Percentiles rank a stretch among this genome's conserved stretches.
Evolutionary conservation across 2,888 invertebrate species (phyloP).

Genomic region (Tipula lateralis): DNA sequence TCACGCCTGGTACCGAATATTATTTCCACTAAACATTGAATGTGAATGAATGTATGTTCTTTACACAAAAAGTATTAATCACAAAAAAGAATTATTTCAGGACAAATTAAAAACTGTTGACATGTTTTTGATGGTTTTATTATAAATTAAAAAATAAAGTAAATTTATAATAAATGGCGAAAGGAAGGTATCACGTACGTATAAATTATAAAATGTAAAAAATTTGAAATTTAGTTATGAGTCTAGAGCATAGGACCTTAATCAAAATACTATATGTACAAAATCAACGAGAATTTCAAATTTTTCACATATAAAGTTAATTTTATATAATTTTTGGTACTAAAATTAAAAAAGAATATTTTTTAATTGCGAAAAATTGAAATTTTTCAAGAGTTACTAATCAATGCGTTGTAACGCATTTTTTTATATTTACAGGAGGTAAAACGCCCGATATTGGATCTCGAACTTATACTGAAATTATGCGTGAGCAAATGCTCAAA

Average conservation of each 20-base stretch:
- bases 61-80: constrained; percentile 41
- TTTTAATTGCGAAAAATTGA: background rate
- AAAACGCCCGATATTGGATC: constrained; percentile 96
- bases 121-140: constrained; percentile 29
- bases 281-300: constrained; percentile 37
- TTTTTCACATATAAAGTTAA: constrained; percentile 34
- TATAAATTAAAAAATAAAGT: background rate
- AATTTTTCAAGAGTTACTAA: background rate
- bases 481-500: constrained; percentile 89
- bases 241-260: background rate
- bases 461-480: constrained; percentile 93
- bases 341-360: constrained; percentile 20
- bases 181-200: constrained; percentile 38
- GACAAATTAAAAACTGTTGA: constrained; percentile 35
- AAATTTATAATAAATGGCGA: constrained; percentile 26
- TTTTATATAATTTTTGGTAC: background rate
- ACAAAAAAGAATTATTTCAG: constrained; percentile 42
- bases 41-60: constrained; percentile 38
- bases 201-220: constrained; percentile 36
- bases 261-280: background rate
- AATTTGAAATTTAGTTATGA: constrained; percentile 38
- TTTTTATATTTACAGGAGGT: constrained; percentile 68
- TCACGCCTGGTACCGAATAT: background rate
- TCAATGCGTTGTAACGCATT: constrained; percentile 29
- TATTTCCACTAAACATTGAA: constrained; percentile 33